Evolutionary conservation across 2,113 vertebrate species (phyloP).

Genomic region (Anser brachyrhynchus): DNA sequence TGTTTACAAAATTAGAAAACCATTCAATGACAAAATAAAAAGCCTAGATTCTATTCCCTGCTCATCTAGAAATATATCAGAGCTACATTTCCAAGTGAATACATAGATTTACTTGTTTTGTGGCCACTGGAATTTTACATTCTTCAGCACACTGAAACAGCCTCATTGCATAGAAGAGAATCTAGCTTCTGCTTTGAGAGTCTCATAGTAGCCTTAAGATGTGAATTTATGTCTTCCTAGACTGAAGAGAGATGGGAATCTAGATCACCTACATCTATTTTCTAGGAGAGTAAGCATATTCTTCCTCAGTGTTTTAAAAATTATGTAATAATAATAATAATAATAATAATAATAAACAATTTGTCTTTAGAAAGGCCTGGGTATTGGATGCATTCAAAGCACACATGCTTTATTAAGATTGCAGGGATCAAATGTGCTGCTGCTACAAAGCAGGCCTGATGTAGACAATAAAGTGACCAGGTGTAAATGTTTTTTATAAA

Average conservation of each 20-base stretch:
- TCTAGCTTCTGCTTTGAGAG: not conserved
- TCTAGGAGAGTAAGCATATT: not conserved
- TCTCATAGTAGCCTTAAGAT: not conserved
- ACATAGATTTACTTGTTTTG: constrained; percentile 9
- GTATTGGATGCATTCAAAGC: not conserved
- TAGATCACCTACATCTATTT: not conserved
- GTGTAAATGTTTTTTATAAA: not conserved
- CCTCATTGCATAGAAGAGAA: not conserved
- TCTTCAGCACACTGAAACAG: not conserved
- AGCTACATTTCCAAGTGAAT: not conserved
- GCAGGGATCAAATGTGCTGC: not conserved
- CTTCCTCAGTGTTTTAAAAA: not conserved
- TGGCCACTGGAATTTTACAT: not conserved
- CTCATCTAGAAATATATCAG: not conserved
- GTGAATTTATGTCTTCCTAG: not conserved
- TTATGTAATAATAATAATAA: not conserved
- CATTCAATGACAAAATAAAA: constrained; percentile 14
- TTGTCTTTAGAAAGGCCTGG: not conserved
- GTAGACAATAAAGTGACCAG: not conserved
- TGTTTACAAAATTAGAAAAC: not conserved
- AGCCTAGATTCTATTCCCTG: not conserved
- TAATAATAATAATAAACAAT: not conserved
- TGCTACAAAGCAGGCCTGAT: not conserved
- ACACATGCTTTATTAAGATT: not conserved
- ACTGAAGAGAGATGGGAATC: not conserved